These are phyloP conservation scores for Gadus macrocephalus DNA, from an alignment of 2,113 vertebrate species.

Conservation along the genomic window DNA sequence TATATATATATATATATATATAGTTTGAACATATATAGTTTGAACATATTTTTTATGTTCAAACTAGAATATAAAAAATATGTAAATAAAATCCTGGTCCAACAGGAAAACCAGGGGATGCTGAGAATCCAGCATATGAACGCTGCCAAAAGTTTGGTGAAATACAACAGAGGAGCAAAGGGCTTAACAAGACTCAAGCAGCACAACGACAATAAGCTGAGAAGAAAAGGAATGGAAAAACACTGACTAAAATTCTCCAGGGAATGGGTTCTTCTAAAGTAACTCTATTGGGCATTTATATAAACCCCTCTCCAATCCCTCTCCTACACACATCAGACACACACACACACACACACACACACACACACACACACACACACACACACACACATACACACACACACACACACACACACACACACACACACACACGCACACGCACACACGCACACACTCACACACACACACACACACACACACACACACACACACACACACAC, in stretches of 20 bases:
- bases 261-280: neutral
- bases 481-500: too few species aligned
- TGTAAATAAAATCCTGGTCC: conserved; percentile 3
- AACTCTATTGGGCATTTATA: neutral
- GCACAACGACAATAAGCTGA: conserved; percentile 46
- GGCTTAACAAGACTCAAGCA: conserved; percentile 45
- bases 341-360: too few species aligned
- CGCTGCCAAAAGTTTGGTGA: conserved; percentile 41
- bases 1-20: too few species aligned
- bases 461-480: too few species aligned
- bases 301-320: neutral
- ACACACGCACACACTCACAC: too few species aligned
- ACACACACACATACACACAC: too few species aligned
- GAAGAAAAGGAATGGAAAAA: conserved; percentile 29
- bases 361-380: too few species aligned
- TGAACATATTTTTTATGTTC: too few species aligned
- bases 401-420: too few species aligned
- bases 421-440: too few species aligned
- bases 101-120: conserved; percentile 30
- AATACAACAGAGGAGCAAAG: conserved; percentile 42
- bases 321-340: too few species aligned
- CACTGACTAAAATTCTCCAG: conserved; percentile 10
- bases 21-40: too few species aligned
- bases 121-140: conserved; percentile 43
- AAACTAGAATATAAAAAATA: conserved; percentile 30